These are phyloP conservation scores for Smittia aterrima DNA, from an alignment of 2,888 invertebrate genomes.

Conservation along the genomic window DNA sequence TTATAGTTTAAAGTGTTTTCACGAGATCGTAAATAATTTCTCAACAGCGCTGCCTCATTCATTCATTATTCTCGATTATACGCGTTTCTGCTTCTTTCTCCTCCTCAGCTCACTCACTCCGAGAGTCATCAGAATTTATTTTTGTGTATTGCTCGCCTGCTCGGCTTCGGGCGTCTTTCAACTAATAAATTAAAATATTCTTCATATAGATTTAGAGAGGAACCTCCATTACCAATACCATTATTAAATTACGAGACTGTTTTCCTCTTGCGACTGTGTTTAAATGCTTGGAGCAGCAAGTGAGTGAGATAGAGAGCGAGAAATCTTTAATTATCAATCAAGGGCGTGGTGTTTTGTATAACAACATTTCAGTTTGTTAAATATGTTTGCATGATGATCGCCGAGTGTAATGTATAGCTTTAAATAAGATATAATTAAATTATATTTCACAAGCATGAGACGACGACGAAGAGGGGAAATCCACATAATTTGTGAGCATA, in stretches of 20 bases:
- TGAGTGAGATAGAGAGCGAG: not conserved
- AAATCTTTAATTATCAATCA: slow-evolving; percentile 41
- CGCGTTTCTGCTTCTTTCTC: slow-evolving; percentile 6
- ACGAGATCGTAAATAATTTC: slow-evolving; percentile 38
- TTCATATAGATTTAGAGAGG: not conserved
- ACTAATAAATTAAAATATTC: slow-evolving; percentile 38
- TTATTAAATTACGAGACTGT: slow-evolving; percentile 36
- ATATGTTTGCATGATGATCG: slow-evolving; percentile 33
- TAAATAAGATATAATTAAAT: slow-evolving; percentile 27
- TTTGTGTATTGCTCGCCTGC: slow-evolving; percentile 21
- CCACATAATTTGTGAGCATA: not conserved
- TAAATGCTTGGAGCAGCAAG: not conserved
- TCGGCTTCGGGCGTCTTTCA: not conserved
- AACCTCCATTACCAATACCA: slow-evolving; percentile 15
- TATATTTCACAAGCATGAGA: not conserved
- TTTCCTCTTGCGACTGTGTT: slow-evolving; percentile 24
- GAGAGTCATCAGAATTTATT: slow-evolving; percentile 1
- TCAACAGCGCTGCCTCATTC: slow-evolving; percentile 33
- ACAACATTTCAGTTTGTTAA: slow-evolving; percentile 36
- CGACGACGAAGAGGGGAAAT: no score
- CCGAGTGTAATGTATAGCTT: not conserved
- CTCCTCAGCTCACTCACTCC: not conserved
- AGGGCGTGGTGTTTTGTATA: slow-evolving; percentile 31
- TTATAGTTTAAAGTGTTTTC: slow-evolving; percentile 37
- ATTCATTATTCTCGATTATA: slow-evolving; percentile 31